phyloP scores from a whole-genome alignment of 1,140 invertebrate genomes.

The Aphidius gifuensis region DNA sequence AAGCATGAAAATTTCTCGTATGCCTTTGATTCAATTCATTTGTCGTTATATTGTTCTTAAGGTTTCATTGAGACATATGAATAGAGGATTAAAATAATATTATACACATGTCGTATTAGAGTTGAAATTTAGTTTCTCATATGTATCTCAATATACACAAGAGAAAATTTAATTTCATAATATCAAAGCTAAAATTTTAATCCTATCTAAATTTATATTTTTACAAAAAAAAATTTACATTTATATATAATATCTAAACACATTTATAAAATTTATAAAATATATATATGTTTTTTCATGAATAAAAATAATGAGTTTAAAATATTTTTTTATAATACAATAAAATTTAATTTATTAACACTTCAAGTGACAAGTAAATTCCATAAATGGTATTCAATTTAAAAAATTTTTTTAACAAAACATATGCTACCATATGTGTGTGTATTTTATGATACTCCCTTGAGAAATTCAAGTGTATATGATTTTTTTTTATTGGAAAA shows the following conservation, averaged over 20 bases:
- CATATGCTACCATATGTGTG: constrained; percentile 32
- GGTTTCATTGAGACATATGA: not conserved
- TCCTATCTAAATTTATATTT: not conserved
- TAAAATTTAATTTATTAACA: constrained; percentile 58
- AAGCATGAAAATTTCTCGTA: too few species aligned
- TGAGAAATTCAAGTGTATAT: too few species aligned
- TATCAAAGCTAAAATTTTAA: constrained; percentile 22
- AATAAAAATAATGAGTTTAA: too few species aligned
- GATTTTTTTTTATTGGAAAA: too few species aligned
- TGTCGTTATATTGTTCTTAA: not conserved
- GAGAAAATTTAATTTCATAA: constrained; percentile 4
- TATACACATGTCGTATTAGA: constrained; percentile 33
- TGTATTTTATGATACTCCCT: too few species aligned
- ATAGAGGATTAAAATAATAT: constrained; percentile 1
- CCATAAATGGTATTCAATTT: constrained; percentile 57
- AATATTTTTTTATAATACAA: not conserved
- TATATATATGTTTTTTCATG: too few species aligned
- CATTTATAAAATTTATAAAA: too few species aligned
- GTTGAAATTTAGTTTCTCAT: constrained; percentile 44
- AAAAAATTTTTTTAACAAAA: constrained; percentile 42
- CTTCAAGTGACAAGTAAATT: constrained; percentile 49
- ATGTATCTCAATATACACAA: not conserved
- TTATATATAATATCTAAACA: too few species aligned
- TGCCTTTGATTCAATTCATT: too few species aligned
- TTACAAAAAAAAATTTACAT: too few species aligned